Evolutionary conservation across 2,113 vertebrate species (phyloP).

Genomic region (Electrona antarctica): DNA sequence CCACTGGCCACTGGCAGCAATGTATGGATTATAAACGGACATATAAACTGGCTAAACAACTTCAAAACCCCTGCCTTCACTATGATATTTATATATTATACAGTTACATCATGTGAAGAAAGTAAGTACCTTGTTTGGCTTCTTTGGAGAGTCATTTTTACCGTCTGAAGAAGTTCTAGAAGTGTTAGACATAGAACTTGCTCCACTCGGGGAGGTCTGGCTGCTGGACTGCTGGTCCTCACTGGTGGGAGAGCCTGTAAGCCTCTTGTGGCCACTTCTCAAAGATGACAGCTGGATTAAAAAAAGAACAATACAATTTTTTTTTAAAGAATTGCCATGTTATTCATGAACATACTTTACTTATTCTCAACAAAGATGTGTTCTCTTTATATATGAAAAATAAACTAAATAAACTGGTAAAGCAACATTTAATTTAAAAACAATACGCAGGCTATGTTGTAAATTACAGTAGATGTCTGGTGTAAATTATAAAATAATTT

Average conservation of each 20-base stretch:
- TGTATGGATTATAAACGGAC: too few species aligned
- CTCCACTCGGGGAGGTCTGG: constrained; percentile 84
- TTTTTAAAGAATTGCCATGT: not conserved
- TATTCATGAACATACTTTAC: too few species aligned
- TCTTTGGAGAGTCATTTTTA: constrained; percentile 88
- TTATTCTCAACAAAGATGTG: not conserved
- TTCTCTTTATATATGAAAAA: not conserved
- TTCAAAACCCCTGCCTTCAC: too few species aligned
- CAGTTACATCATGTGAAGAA: not conserved
- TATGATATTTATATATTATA: not conserved
- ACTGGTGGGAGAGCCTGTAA: constrained; percentile 88
- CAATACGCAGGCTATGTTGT: not conserved
- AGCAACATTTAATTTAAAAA: not conserved
- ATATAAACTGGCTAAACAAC: too few species aligned
- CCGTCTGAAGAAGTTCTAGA: constrained; percentile 93
- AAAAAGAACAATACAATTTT: constrained; percentile 12
- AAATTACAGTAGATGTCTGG: not conserved
- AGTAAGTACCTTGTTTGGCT: constrained; percentile 85
- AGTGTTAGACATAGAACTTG: constrained; percentile 65
- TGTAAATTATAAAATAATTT: not conserved
- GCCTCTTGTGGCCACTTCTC: constrained; percentile 95
- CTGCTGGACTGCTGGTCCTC: constrained; percentile 90
- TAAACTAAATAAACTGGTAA: not conserved
- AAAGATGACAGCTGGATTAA: constrained; percentile 89
- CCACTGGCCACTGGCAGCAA: too few species aligned